Percentiles rank a stretch among this genome's conserved stretches.
Conservation (phyloP, 1,140 invertebrate species). For the Drosophila mojavensis region DNA sequence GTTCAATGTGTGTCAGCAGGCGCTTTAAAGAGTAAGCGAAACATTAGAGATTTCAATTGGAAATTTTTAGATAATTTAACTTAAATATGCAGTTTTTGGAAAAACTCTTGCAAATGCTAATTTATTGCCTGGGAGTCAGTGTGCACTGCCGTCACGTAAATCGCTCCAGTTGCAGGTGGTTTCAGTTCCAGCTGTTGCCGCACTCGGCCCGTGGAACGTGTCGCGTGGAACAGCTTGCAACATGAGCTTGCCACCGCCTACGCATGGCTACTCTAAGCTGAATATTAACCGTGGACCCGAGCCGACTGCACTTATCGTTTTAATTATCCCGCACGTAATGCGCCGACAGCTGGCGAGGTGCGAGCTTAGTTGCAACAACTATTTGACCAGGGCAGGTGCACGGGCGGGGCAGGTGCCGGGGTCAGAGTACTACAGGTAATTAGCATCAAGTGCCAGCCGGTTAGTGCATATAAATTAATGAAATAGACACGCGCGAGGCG, state of each 20-base stretch:
- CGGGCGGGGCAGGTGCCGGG: too few relatives aligned
- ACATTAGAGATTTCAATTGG: too few relatives aligned
- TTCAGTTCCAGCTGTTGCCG: slow-evolving; percentile 15
- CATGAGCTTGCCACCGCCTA: neutral
- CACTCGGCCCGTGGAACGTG: neutral
- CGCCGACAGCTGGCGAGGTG: slow-evolving; percentile 41
- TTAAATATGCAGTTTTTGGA: neutral
- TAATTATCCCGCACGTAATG: slow-evolving; percentile 65
- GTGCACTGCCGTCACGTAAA: slow-evolving; percentile 37
- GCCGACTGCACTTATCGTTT: slow-evolving; percentile 31
- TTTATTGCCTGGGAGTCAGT: slow-evolving; percentile 13
- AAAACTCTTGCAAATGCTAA: neutral
- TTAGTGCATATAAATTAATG: slow-evolving; percentile 44
- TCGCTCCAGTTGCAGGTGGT: slow-evolving; percentile 12
- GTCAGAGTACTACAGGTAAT: neutral
- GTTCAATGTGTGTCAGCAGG: slow-evolving; percentile 41
- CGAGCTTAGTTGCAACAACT: slow-evolving; percentile 29
- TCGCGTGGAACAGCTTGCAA: slow-evolving; percentile 28
- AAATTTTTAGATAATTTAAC: neutral
- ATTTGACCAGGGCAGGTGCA: slow-evolving; percentile 52
- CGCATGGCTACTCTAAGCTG: slow-evolving; percentile 34
- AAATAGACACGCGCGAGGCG: slow-evolving; percentile 58
- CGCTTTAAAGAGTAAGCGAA: slow-evolving; percentile 22
- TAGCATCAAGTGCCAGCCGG: slow-evolving; percentile 26
- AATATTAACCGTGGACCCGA: slow-evolving; percentile 33